These are phyloP conservation scores for Anagrus nilaparvatae DNA, from an alignment of 1,140 invertebrate genomes.

Conservation along the genomic window DNA sequence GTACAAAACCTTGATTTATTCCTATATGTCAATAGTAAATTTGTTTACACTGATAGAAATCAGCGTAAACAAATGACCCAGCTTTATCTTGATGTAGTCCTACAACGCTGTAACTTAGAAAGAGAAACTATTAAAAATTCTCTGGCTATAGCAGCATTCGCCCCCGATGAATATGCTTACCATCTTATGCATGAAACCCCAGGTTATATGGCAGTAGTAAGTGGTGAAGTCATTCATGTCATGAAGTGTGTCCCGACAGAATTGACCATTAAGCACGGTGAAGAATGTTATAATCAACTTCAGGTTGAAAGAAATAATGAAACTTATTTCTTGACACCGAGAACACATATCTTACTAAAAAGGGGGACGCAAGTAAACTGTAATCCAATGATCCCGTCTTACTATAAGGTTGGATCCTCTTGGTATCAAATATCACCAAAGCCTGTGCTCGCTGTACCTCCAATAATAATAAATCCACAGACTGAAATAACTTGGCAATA, in stretches of 20 bases:
- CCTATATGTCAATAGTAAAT: no score
- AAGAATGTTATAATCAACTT: slow-evolving; percentile 18
- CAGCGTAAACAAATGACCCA: slow-evolving; percentile 2
- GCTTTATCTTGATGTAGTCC: slow-evolving; percentile 5
- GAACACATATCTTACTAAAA: slow-evolving; percentile 14
- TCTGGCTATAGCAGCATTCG: slow-evolving; percentile 8
- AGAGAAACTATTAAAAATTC: slow-evolving; percentile 12
- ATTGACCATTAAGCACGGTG: background rate
- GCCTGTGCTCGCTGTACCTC: background rate
- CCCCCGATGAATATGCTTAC: slow-evolving; percentile 17
- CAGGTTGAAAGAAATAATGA: slow-evolving; percentile 10
- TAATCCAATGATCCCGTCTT: slow-evolving; percentile 5
- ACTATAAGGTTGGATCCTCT: slow-evolving; percentile 2
- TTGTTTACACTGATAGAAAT: background rate
- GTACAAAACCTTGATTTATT: no score
- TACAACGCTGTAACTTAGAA: no score
- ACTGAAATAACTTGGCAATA: slow-evolving; percentile 10
- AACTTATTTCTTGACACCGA: slow-evolving; percentile 13
- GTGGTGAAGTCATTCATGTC: slow-evolving; percentile 15
- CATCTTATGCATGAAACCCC: slow-evolving; percentile 17
- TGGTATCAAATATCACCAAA: slow-evolving; percentile 6
- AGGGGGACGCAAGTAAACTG: slow-evolving; percentile 8
- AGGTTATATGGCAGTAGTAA: slow-evolving; percentile 15
- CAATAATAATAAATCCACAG: background rate
- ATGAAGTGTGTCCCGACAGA: slow-evolving; percentile 16